These are phyloP conservation scores for Mythimna impura DNA, from an alignment of 2,888 invertebrate genomes.

Conservation along the genomic window DNA sequence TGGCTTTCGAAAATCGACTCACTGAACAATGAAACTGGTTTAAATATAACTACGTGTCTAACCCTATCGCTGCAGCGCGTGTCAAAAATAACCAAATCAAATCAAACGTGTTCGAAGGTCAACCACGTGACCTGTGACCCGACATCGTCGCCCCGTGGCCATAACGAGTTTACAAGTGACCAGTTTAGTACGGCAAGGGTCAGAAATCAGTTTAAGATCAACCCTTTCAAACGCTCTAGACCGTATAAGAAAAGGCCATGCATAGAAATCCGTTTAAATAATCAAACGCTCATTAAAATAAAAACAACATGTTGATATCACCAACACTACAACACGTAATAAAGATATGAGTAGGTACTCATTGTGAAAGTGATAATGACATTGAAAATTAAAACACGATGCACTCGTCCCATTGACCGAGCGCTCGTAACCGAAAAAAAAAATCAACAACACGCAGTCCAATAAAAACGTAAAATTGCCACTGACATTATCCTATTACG, in stretches of 20 bases:
- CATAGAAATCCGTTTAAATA: conserved; percentile 5
- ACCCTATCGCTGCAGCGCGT: conserved; percentile 69
- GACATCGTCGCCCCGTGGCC: conserved; percentile 48
- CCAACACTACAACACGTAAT: conserved; percentile 55
- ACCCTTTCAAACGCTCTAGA: conserved; percentile 35
- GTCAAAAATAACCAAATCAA: conserved; percentile 68
- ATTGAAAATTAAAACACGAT: conserved; percentile 89
- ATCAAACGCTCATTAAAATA: conserved; percentile 51
- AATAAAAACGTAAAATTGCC: conserved; percentile 90
- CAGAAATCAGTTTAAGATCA: conserved; percentile 52
- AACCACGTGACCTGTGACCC: conserved; percentile 66
- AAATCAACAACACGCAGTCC: conserved; percentile 84
- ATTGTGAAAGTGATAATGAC: conserved; percentile 90
- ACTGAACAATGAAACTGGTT: conserved; percentile 26
- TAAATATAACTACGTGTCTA: conserved; percentile 48
- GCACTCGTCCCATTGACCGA: conserved; percentile 87
- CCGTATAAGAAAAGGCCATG: conserved; percentile 16
- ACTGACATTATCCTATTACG: conserved; percentile 90
- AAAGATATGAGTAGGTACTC: conserved; percentile 74
- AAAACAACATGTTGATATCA: conserved; percentile 55
- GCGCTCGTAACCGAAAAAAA: conserved; percentile 82
- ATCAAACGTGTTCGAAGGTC: conserved; percentile 65
- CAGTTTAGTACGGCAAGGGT: conserved; percentile 55
- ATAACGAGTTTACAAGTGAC: conserved; percentile 60
- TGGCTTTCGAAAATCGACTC: not conserved